Base-by-base conservation (phyloP, 2,797 vertebrate species). In the Liasis olivaceus region DNA sequence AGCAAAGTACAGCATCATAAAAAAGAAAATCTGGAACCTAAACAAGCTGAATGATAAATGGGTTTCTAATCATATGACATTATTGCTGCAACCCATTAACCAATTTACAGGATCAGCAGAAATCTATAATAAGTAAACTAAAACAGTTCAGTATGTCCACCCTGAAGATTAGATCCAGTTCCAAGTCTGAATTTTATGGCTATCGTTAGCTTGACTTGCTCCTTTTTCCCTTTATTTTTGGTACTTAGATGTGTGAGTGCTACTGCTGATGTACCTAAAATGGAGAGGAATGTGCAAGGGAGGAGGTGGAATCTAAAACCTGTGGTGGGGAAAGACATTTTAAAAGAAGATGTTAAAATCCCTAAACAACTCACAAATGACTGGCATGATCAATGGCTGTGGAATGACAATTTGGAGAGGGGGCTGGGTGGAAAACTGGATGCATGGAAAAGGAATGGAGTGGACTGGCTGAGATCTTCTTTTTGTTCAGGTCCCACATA, bases 21-120 rank as follows among this genome's bases (percentile, higher is more conserved):
- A 92, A 94, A 66, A 86, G 1, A 94, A 89, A n/a, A 24, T 11
- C 84, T 42, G 54, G 87, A 42, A 92, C 63, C 7, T 93, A 28
- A 84, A 17, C 42, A 5, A 24, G 20, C 42, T 81, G 66, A 51
- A 0, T 91, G 66, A 62, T 0, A 85, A 1, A 15, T 63, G 59
- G 8, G 6, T 42, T 93, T 58, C 69, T 93, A 13, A 2, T 60
- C 85, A 95, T 58, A 66, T 13, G 31, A 58, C 51, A 69, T n/a
- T 51, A 59, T 20, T 60, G 26, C 47, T 63, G 28, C 9, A 81
- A 77, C 28, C 36, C 59, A 87, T 42, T 81, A 81, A 47, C 77
- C 22, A 81, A 47, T 81, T 81, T 47, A 81, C 42, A 81, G 36
- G 5, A 88, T 64, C 60, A 88, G 87, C 63, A 89, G 26, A 64